Evolutionary conservation across 2,797 vertebrate genomes (phyloP).

Genomic region (Coendou prehensilis): DNA sequence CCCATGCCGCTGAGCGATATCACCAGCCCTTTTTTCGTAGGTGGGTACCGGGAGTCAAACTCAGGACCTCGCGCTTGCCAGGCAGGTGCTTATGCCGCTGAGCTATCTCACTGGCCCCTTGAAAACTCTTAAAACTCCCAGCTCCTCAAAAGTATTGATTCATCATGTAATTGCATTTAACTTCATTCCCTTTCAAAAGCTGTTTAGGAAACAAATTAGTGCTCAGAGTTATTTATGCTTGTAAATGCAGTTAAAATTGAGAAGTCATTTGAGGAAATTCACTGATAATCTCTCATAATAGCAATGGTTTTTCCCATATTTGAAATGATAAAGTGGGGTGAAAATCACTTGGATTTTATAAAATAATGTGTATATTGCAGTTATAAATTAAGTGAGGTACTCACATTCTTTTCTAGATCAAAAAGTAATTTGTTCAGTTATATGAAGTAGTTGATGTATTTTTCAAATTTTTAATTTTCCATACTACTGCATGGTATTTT

Average conservation of each 20-base stretch:
- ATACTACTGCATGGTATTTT: neutral
- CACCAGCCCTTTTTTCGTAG: too few species aligned
- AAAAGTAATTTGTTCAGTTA: conserved; percentile 53
- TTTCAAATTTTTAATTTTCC: conserved; percentile 22
- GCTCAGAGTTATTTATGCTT: conserved; percentile 66
- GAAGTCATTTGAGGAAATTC: conserved; percentile 52
- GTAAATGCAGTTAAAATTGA: conserved; percentile 69
- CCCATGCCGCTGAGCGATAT: too few species aligned
- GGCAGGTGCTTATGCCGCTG: too few species aligned
- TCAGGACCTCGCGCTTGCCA: too few species aligned
- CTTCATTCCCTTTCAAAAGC: conserved; percentile 52
- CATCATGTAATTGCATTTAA: conserved; percentile 51
- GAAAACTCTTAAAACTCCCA: conserved; percentile 39
- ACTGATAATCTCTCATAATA: conserved; percentile 53
- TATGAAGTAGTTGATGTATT: neutral
- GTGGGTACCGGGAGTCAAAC: too few species aligned
- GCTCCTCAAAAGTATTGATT: conserved; percentile 53
- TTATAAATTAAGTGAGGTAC: conserved; percentile 54
- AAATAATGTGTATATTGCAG: neutral
- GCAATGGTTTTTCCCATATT: conserved; percentile 17
- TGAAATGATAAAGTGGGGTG: conserved; percentile 21
- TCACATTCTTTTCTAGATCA: conserved; percentile 51
- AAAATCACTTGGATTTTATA: conserved; percentile 58
- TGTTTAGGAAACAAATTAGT: conserved; percentile 65
- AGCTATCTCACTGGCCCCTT: too few species aligned